Conservation (phyloP, 1,140 invertebrate species). For the Saxidomus purpurata region DNA sequence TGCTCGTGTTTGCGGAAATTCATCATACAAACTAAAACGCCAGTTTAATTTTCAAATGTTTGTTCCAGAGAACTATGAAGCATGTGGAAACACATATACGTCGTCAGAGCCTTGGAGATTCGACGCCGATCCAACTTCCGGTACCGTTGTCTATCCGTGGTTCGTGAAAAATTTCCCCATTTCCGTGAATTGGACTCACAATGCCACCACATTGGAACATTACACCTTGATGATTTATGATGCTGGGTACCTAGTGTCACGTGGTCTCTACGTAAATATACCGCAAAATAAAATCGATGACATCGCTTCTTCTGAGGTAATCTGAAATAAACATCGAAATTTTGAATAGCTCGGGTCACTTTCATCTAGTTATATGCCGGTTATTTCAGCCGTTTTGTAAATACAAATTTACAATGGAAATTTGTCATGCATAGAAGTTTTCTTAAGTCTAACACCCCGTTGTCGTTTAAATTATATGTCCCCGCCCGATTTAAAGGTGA, state of each 20-base stretch:
- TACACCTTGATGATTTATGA: constrained; percentile 71
- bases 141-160: constrained; percentile 57
- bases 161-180: constrained; percentile 31
- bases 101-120: constrained; percentile 26
- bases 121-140: constrained; percentile 66
- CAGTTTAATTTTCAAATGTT: no score
- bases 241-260: constrained; percentile 61
- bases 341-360: no score
- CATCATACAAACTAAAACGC: no score
- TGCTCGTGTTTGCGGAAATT: no score
- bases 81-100: constrained; percentile 58
- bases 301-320: constrained; percentile 64
- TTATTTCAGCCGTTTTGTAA: no score
- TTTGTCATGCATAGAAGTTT: no score
- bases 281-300: constrained; percentile 58
- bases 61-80: constrained; percentile 65
- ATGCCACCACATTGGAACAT: not conserved
- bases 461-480: no score
- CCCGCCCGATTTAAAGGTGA: no score
- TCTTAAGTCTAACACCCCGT: no score
- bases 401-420: no score
- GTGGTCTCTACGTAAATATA: constrained; percentile 70
- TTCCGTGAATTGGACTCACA: constrained; percentile 39
- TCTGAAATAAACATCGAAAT: no score
- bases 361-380: no score